Percentiles rank a stretch among this genome's conserved stretches.
Evolutionary conservation across 2,797 vertebrate genomes (phyloP).

Genomic region (Scleropages formosus): DNA sequence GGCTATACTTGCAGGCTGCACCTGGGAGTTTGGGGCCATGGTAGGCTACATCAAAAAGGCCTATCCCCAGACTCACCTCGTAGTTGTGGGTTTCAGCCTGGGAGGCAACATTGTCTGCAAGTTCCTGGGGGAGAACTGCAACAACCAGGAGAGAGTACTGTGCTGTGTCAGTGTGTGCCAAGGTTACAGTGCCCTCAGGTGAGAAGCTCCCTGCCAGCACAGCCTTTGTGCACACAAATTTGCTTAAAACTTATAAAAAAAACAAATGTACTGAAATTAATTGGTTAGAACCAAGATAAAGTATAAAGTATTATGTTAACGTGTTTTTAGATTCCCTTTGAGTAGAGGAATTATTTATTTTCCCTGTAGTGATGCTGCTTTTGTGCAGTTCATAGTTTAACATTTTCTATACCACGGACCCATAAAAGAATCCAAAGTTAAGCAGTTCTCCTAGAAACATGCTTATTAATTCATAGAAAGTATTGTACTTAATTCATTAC

Average conservation of each 20-base stretch:
- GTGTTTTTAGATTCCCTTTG: too few relatives aligned
- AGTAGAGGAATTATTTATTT: too few relatives aligned
- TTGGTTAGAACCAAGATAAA: too few relatives aligned
- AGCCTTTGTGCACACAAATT: background rate
- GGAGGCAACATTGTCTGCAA: conserved; percentile 98
- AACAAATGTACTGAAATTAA: too few relatives aligned
- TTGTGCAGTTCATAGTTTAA: too few relatives aligned
- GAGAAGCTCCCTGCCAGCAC: conserved; percentile 43
- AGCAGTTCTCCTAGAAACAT: too few relatives aligned
- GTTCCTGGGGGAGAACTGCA: conserved; percentile 86
- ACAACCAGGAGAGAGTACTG: conserved; percentile 91
- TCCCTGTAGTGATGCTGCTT: too few relatives aligned
- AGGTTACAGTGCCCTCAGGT: conserved; percentile 95
- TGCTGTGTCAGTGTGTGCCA: conserved; percentile 95
- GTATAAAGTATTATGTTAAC: too few relatives aligned
- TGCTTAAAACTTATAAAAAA: background rate
- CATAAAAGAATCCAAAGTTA: too few relatives aligned
- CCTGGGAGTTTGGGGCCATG: conserved; percentile 96
- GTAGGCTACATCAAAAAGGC: conserved; percentile 90
- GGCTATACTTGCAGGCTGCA: conserved; percentile 76
- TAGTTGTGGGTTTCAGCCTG: conserved; percentile 93
- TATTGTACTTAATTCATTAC: too few relatives aligned
- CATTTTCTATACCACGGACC: too few relatives aligned
- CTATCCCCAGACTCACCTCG: conserved; percentile 83
- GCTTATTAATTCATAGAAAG: too few relatives aligned